These are phyloP conservation scores for Conus betulinus DNA, from an alignment of 1,140 invertebrate species.

Conservation along the genomic window DNA sequence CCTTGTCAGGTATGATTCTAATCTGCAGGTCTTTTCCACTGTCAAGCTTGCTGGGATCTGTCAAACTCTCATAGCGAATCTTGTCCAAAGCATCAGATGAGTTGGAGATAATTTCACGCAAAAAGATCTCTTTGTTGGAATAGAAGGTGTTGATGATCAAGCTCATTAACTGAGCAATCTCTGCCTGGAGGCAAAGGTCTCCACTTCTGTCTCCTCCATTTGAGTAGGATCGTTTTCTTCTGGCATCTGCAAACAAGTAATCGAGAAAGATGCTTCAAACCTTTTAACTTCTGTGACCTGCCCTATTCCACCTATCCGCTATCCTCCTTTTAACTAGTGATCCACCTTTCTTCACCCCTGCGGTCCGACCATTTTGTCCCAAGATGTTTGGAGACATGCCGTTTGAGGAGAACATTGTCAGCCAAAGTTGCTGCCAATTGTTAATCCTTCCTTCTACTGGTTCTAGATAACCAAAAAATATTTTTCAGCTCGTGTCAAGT, in stretches of 20 bases:
- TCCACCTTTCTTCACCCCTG: too few relatives aligned
- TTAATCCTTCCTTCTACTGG: too few relatives aligned
- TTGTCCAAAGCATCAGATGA: constrained; percentile 88
- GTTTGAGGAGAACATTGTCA: too few relatives aligned
- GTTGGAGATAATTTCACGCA: constrained; percentile 96
- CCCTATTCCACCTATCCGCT: too few relatives aligned
- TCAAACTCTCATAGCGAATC: constrained; percentile 91
- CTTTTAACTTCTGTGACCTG: too few relatives aligned
- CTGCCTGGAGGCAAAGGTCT: constrained; percentile 89
- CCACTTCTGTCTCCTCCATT: constrained; percentile 75
- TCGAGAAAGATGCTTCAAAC: neutral
- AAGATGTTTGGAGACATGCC: too few relatives aligned
- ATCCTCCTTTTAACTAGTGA: too few relatives aligned
- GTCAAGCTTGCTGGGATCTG: constrained; percentile 90
- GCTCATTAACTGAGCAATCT: constrained; percentile 95
- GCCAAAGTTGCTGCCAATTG: too few relatives aligned
- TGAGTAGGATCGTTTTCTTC: constrained; percentile 55
- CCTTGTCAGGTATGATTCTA: constrained; percentile 93
- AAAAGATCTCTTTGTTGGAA: constrained; percentile 99
- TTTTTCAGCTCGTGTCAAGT: too few relatives aligned
- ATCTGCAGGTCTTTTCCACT: constrained; percentile 91
- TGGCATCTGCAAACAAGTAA: constrained; percentile 64
- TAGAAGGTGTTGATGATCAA: constrained; percentile 99
- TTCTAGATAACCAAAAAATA: too few relatives aligned
- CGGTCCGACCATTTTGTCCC: too few relatives aligned